Evolutionary conservation across 1,140 invertebrate genomes (phyloP).

Genomic region (Zaprionus lachaisei): DNA sequence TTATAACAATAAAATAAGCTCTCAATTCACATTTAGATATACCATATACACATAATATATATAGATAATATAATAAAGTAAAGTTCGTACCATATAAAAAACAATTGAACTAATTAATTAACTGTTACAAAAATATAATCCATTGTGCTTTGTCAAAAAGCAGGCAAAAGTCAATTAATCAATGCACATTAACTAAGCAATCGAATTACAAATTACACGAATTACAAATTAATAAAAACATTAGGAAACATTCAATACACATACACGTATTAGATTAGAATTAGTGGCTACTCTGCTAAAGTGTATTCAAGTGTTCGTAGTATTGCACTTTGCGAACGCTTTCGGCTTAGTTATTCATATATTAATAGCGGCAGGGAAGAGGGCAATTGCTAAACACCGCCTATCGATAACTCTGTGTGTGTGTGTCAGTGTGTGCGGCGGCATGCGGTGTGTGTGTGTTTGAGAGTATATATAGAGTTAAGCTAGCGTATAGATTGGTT

Average conservation of each 20-base stretch:
- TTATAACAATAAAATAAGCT: constrained; percentile 81
- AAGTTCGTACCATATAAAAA: constrained; percentile 57
- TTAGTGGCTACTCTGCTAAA: constrained; percentile 45
- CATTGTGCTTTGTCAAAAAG: constrained; percentile 60
- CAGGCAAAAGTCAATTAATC: constrained; percentile 64
- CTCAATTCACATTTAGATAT: constrained; percentile 71
- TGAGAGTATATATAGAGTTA: constrained; percentile 59
- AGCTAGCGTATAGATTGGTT: constrained; percentile 69
- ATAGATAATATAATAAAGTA: constrained; percentile 35
- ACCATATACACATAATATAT: constrained; percentile 41
- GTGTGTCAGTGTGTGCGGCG: constrained; percentile 53
- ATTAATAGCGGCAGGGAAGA: constrained; percentile 35
- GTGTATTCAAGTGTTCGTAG: constrained; percentile 44
- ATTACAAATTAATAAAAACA: constrained; percentile 29
- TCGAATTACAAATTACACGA: constrained; percentile 46
- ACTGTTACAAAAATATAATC: constrained; percentile 68
- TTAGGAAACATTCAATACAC: constrained; percentile 45
- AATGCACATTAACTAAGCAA: constrained; percentile 54
- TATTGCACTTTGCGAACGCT: constrained; percentile 53
- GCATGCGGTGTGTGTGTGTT: constrained; percentile 53
- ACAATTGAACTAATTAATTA: constrained; percentile 77
- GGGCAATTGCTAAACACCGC: constrained; percentile 62
- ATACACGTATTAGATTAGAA: constrained; percentile 41
- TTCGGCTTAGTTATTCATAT: constrained; percentile 42
- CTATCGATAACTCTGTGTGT: constrained; percentile 56